Base-by-base conservation (phyloP, 2,888 invertebrate species). In the Lasioglossum lativentre region DNA sequence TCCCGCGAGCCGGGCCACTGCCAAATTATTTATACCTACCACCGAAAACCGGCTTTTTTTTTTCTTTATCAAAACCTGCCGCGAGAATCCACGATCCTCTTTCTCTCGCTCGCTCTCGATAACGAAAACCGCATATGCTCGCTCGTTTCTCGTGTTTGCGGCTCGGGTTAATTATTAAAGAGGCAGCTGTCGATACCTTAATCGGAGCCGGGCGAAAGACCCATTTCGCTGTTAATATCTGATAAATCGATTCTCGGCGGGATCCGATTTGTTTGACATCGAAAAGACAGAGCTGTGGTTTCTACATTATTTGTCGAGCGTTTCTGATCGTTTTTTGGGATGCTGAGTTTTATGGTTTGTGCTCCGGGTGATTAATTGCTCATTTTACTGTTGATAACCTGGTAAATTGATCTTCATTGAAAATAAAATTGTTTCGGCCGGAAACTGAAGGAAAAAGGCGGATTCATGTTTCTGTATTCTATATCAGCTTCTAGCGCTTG, bases 21-120 rank as follows among this genome's bases (percentile, higher is more conserved):
- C 73, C 79, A 78, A 89, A 89, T 89, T 89, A 89, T 89, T 89
- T 89, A 84, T 74, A 47, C 76, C n/a, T 74, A 47, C 76, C n/a
- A 40, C 45, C 4, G 14, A 19, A 45, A 30, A 19, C 34, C 30
- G 38, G 23, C 42, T 59, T 73, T 73, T 76, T 27, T 68, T 34
- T 19, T 68, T 77, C 73, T 63, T 74, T 74, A 76, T 83, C 77
- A 79, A 85, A 75, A n/a, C 14, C 19, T 14, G 38, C 30, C 14
- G 16, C 38, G 47, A 27, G 42, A 47, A 47, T 47, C 47, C 47
- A 47, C 59, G n/a, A 27, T 59, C 14, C 27, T 27, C 59, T 59
- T 27, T 59, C 27, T 27, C 59, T 27, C 59, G n/a, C 27, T 59
- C 14, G n/a, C 14, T 59, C 59, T 59, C 2, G 27, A 5, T 27